phyloP scores from a whole-genome alignment of 1,140 invertebrate genomes.

The Gryllus bimaculatus region DNA sequence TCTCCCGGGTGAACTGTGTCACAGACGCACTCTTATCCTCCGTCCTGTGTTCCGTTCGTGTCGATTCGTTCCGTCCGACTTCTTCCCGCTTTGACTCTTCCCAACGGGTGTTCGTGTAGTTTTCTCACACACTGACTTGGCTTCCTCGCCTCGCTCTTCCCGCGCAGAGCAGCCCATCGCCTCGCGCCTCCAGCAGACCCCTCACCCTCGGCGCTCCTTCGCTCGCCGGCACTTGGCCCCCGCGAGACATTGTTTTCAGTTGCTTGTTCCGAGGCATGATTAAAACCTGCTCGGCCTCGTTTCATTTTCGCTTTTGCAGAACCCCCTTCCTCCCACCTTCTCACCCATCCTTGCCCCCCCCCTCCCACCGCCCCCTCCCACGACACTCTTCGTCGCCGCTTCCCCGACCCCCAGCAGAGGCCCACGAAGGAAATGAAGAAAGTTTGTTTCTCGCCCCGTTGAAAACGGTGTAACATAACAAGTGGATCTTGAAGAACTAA shows the following conservation, averaged over 20 bases:
- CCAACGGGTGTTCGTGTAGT: too few species aligned
- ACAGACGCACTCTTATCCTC: too few species aligned
- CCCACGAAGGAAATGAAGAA: background rate
- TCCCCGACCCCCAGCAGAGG: background rate
- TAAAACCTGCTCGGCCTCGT: background rate
- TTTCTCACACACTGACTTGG: too few species aligned
- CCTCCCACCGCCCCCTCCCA: background rate
- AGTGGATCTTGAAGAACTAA: slow-evolving; percentile 4
- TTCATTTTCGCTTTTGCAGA: background rate
- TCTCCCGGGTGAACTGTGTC: too few species aligned
- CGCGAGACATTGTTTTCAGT: background rate
- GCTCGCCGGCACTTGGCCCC: background rate
- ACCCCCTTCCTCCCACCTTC: background rate
- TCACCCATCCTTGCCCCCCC: background rate
- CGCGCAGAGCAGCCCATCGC: too few species aligned
- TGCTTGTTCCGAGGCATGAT: background rate
- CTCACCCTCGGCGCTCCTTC: too few species aligned
- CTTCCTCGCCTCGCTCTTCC: too few species aligned
- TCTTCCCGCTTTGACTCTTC: too few species aligned
- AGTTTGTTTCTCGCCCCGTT: background rate
- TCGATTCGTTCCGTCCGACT: too few species aligned
- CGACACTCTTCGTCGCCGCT: background rate
- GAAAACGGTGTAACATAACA: slow-evolving; percentile 1
- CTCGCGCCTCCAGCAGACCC: too few species aligned
- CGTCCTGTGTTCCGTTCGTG: too few species aligned